phyloP scores from a whole-genome alignment of 2,113 vertebrate genomes.

The Cricetomys ansorgei region DNA sequence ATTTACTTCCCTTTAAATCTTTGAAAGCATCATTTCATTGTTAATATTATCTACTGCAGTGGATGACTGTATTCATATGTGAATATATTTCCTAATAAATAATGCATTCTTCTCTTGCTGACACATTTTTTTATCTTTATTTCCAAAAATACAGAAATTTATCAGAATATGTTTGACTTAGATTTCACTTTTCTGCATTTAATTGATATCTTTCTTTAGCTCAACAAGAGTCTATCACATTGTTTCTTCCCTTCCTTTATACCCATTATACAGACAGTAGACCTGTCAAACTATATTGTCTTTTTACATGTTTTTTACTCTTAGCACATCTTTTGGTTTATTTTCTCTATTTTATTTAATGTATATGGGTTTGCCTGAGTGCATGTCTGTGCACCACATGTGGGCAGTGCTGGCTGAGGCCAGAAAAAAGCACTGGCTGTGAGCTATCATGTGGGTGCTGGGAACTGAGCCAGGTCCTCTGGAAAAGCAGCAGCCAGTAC shows the following conservation, averaged over 20 bases:
- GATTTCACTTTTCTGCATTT: slow-evolving; percentile 35
- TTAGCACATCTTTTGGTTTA: background rate
- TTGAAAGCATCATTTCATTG: slow-evolving; percentile 23
- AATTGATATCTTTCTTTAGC: background rate
- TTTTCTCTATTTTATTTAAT: background rate
- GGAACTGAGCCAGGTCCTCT: background rate
- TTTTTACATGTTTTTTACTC: slow-evolving; percentile 17
- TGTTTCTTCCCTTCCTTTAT: slow-evolving; percentile 50
- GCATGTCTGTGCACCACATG: background rate
- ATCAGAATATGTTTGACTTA: slow-evolving; percentile 39
- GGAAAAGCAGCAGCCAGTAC: background rate
- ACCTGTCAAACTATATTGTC: background rate
- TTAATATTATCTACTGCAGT: background rate
- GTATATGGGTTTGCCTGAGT: background rate
- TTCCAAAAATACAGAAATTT: slow-evolving; percentile 30
- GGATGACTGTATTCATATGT: background rate
- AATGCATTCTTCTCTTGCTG: slow-evolving; percentile 8
- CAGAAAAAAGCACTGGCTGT: background rate
- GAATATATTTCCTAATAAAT: slow-evolving; percentile 8
- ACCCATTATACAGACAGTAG: slow-evolving; percentile 9
- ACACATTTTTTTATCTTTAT: slow-evolving; percentile 23
- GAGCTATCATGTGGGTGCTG: background rate
- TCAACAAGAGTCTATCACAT: background rate
- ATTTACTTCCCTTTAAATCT: slow-evolving; percentile 40
- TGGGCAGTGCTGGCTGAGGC: background rate